Evolutionary conservation across 1,140 invertebrate species (phyloP).

Genomic region (Aphaenogaster rudis): DNA sequence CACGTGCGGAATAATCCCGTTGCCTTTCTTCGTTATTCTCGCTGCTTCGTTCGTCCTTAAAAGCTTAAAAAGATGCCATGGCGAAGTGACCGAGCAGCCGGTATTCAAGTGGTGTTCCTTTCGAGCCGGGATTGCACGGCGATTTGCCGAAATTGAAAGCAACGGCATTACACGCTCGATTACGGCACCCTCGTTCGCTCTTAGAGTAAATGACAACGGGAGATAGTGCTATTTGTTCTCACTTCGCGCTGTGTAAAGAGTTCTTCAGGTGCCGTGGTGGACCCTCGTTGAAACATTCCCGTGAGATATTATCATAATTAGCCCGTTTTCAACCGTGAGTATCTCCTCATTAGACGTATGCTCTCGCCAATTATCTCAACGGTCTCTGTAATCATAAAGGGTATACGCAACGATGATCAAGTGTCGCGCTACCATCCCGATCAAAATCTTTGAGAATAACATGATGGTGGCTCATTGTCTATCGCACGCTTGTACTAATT

Average conservation of each 20-base stretch:
- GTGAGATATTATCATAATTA: background rate
- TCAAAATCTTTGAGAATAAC: background rate
- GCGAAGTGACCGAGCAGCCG: background rate
- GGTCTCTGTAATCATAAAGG: background rate
- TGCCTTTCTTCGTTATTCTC: slow-evolving; percentile 11
- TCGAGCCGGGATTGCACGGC: slow-evolving; percentile 34
- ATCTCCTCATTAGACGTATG: background rate
- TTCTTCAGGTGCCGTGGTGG: background rate
- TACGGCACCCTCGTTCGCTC: slow-evolving; percentile 42
- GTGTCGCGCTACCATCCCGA: background rate
- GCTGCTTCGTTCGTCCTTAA: slow-evolving; percentile 9
- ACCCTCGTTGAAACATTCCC: slow-evolving; percentile 18
- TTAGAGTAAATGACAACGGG: slow-evolving; percentile 35
- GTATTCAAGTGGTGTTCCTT: slow-evolving; percentile 1
- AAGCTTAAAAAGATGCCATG: background rate
- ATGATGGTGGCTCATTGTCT: background rate
- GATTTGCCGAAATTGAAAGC: slow-evolving; percentile 60
- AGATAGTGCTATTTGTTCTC: slow-evolving; percentile 52
- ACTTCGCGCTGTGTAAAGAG: background rate
- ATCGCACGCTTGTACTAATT: background rate
- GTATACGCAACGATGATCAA: slow-evolving; percentile 18
- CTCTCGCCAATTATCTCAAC: slow-evolving; percentile 20
- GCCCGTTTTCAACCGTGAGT: background rate
- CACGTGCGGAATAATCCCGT: slow-evolving; percentile 31
- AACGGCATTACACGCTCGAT: slow-evolving; percentile 57